A percentile compares a stretch with the other conserved stretches of the same genome.
Evolutionary conservation across 2,888 invertebrate species (phyloP).

Genomic region (Dione vanillae): DNA sequence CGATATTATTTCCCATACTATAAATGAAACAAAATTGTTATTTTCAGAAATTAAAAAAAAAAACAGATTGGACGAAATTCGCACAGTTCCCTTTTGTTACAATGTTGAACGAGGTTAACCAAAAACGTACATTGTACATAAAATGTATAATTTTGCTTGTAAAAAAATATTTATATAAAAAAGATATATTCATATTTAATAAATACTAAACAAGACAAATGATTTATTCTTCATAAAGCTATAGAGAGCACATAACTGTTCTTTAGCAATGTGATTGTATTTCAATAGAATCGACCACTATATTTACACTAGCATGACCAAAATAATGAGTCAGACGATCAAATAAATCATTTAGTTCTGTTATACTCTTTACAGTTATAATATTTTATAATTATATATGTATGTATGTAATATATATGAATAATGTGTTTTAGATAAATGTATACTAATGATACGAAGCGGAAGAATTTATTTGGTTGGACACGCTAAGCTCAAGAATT

Average conservation of each 20-base stretch:
- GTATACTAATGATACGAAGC: too few relatives aligned
- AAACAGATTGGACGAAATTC: not conserved
- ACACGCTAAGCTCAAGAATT: too few relatives aligned
- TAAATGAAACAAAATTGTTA: conserved; percentile 16
- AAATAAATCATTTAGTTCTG: conserved; percentile 11
- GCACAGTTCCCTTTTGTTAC: not conserved
- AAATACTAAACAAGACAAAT: not conserved
- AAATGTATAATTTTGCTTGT: conserved; percentile 1
- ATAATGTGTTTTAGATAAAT: too few relatives aligned
- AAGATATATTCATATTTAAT: not conserved
- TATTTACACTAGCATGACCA: conserved; percentile 14
- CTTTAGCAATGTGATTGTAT: conserved; percentile 7
- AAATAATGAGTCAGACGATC: conserved; percentile 9
- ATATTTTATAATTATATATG: not conserved
- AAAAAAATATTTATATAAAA: not conserved
- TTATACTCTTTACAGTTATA: conserved; percentile 23
- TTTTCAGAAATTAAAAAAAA: not conserved
- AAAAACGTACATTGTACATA: not conserved
- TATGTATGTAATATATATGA: too few relatives aligned
- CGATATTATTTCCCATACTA: conserved; percentile 8
- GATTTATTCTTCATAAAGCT: conserved; percentile 7
- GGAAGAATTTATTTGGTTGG: too few relatives aligned
- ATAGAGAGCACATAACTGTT: conserved; percentile 26
- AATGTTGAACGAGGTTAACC: conserved; percentile 11
- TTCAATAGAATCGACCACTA: conserved; percentile 13